Conservation (phyloP, 2,888 invertebrate genomes). For the Quadroppia sp. region DNA sequence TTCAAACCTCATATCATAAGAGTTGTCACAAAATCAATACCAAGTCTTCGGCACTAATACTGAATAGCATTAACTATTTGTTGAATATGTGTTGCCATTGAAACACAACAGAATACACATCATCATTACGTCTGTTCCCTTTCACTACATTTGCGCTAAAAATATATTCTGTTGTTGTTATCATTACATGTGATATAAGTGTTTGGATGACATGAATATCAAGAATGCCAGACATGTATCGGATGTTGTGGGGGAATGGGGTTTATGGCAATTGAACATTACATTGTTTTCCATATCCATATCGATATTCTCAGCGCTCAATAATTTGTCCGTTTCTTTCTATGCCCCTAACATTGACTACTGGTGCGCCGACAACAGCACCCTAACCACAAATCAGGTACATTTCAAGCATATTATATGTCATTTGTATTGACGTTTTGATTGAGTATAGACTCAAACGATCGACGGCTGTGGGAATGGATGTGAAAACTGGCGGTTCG, state of each 20-base stretch:
- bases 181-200: neutral
- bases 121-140: too few relatives aligned
- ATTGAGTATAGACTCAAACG: neutral
- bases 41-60: too few relatives aligned
- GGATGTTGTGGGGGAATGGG: conserved; percentile 40
- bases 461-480: neutral
- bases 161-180: neutral
- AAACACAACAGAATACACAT: too few relatives aligned
- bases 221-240: conserved; percentile 16
- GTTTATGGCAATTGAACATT: conserved; percentile 38
- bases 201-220: neutral
- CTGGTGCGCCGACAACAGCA: conserved; percentile 19
- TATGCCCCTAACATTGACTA: conserved; percentile 39
- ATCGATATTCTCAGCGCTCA: conserved; percentile 29
- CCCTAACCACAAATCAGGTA: conserved; percentile 6
- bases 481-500: conserved; percentile 45
- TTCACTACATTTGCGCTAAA: too few relatives aligned
- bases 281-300: conserved; percentile 12
- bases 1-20: too few relatives aligned
- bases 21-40: too few relatives aligned
- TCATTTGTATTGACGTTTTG: neutral
- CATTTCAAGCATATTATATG: neutral
- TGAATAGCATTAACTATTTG: too few relatives aligned
- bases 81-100: neutral
- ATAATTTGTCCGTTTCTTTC: conserved; percentile 33